Conservation (phyloP, 30 jellyfish, hydroid and myxozoan genomes). For the Phacellophora camtschatica region DNA sequence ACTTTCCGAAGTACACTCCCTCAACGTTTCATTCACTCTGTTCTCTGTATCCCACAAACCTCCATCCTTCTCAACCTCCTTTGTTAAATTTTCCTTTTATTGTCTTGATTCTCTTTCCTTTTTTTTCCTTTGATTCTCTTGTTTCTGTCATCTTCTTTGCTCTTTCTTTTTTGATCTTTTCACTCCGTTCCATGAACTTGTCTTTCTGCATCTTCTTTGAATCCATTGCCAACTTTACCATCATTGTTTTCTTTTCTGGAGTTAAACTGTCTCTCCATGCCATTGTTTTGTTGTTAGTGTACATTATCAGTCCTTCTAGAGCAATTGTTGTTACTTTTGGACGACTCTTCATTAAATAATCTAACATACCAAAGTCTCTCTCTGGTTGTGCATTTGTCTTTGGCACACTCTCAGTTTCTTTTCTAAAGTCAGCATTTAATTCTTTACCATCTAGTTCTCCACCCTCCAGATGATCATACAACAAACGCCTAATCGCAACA, state of each 20-base stretch:
- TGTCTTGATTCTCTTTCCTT: too few species aligned
- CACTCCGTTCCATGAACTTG: not conserved
- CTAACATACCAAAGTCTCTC: not conserved
- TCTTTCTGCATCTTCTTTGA: not conserved
- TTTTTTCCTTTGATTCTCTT: too few species aligned
- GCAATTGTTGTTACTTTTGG: not conserved
- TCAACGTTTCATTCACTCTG: too few species aligned
- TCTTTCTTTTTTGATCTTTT: not conserved
- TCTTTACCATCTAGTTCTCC: not conserved
- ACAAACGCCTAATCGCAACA: not conserved
- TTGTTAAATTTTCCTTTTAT: too few species aligned
- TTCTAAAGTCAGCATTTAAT: not conserved
- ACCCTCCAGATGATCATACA: not conserved
- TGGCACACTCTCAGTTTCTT: not conserved
- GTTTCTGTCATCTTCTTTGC: not conserved
- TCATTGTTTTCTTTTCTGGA: not conserved
- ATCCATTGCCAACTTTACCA: not conserved
- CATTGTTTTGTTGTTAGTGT: not conserved
- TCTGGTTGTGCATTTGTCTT: not conserved
- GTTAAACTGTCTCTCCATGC: not conserved
- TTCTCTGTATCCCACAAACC: too few species aligned
- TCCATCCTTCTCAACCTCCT: too few species aligned
- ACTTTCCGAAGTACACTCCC: too few species aligned
- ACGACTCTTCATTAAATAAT: not conserved
- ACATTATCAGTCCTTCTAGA: not conserved